Percentiles rank a stretch among this genome's conserved stretches.
phyloP scores from a whole-genome alignment of 2,113 vertebrate genomes.

The Callipepla squamata region DNA sequence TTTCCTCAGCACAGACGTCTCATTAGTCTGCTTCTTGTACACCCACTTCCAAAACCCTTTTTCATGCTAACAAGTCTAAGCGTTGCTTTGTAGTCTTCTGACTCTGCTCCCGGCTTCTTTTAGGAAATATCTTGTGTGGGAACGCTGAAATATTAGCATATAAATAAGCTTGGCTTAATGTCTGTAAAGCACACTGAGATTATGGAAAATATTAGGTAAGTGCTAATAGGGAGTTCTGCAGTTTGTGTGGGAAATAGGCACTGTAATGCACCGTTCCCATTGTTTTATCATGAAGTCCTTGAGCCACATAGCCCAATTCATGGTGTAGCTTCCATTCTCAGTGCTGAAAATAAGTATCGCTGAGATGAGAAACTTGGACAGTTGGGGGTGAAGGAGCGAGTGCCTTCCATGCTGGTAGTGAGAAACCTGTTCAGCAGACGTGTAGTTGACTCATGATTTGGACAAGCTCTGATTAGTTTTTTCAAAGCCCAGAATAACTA shows the following conservation, averaged over 20 bases:
- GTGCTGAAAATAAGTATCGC: background rate
- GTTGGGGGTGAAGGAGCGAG: background rate
- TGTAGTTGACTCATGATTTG: background rate
- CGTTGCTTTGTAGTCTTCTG: slow-evolving; percentile 65
- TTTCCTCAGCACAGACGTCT: slow-evolving; percentile 50
- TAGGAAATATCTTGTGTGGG: slow-evolving; percentile 67
- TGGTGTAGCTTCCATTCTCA: background rate
- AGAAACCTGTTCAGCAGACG: slow-evolving; percentile 14
- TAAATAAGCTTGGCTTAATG: slow-evolving; percentile 64
- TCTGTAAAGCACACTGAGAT: slow-evolving; percentile 52
- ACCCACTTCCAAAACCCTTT: slow-evolving; percentile 67
- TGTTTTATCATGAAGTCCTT: slow-evolving; percentile 7
- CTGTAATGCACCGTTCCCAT: slow-evolving; percentile 6
- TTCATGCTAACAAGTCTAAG: slow-evolving; percentile 66
- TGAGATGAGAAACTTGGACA: slow-evolving; percentile 22
- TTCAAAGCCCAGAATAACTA: background rate
- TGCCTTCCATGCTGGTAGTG: background rate
- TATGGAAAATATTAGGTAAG: slow-evolving; percentile 54
- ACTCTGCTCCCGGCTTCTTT: slow-evolving; percentile 62
- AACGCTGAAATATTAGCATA: slow-evolving; percentile 63
- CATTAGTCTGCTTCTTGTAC: slow-evolving; percentile 64
- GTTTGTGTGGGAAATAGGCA: slow-evolving; percentile 34
- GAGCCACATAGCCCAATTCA: background rate
- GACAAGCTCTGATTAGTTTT: slow-evolving; percentile 4
- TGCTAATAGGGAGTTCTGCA: slow-evolving; percentile 32